Evolutionary conservation across 2,113 vertebrate genomes (phyloP).

Genomic region (Redunca redunca): DNA sequence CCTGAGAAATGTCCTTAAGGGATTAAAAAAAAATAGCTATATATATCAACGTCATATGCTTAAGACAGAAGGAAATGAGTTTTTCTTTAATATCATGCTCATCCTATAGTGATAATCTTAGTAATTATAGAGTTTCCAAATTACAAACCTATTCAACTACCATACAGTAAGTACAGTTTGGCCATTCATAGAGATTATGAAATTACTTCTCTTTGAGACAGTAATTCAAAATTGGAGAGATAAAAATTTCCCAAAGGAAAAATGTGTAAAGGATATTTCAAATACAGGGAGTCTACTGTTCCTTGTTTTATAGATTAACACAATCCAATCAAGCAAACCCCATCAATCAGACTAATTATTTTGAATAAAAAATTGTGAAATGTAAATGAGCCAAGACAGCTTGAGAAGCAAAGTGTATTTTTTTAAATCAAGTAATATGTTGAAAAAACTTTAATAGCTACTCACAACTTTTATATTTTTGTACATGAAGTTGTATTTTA

Average conservation of each 20-base stretch:
- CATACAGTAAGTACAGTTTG: constrained; percentile 45
- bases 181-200: constrained; percentile 28
- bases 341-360: not conserved
- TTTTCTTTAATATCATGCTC: constrained; percentile 42
- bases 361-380: not conserved
- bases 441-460: not conserved
- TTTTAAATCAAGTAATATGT: not conserved
- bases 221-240: constrained; percentile 26
- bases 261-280: not conserved
- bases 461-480: not conserved
- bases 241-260: not conserved
- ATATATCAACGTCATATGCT: constrained; percentile 34
- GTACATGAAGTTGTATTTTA: not conserved
- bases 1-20: not conserved
- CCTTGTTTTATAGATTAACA: not conserved
- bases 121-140: constrained; percentile 54
- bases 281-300: not conserved
- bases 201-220: constrained; percentile 37
- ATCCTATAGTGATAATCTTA: not conserved
- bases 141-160: constrained; percentile 33
- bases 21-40: constrained; percentile 32
- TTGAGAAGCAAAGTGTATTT: not conserved
- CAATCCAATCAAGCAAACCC: not conserved
- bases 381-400: not conserved
- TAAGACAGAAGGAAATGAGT: constrained; percentile 54